Conservation (phyloP, 2,113 vertebrate genomes). For the Clupea harengus region DNA sequence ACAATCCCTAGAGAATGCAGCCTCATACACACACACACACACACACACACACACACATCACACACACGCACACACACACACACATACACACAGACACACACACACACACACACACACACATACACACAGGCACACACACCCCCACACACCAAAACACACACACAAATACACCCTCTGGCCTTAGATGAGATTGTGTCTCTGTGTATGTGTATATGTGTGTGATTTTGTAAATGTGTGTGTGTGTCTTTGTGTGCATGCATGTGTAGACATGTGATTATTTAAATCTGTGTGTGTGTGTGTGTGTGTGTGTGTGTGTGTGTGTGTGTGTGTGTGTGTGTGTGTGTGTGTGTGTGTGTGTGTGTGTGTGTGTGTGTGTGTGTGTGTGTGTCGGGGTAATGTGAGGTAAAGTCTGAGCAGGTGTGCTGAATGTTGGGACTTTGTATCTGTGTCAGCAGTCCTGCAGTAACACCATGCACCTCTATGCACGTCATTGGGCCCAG, state of each 20-base stretch:
- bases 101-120: slow-evolving; percentile 17
- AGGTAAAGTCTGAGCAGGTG: slow-evolving; percentile 2
- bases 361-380: not conserved
- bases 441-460: not conserved
- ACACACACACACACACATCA: not conserved
- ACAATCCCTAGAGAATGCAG: slow-evolving; percentile 11
- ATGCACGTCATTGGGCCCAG: not conserved
- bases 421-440: not conserved
- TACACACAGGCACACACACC: not conserved
- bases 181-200: not conserved
- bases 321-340: not conserved
- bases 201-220: too few species aligned
- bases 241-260: not conserved
- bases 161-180: not conserved
- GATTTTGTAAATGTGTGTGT: too few species aligned
- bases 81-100: not conserved
- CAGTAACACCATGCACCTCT: slow-evolving; percentile 4
- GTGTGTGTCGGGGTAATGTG: not conserved
- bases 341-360: not conserved
- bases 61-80: slow-evolving; percentile 2
- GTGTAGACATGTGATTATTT: not conserved
- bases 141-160: not conserved
- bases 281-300: not conserved
- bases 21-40: not conserved
- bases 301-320: not conserved